Evolutionary conservation across 1,140 invertebrate species (phyloP).

Genomic region (Lordiphosa stackelbergi): DNA sequence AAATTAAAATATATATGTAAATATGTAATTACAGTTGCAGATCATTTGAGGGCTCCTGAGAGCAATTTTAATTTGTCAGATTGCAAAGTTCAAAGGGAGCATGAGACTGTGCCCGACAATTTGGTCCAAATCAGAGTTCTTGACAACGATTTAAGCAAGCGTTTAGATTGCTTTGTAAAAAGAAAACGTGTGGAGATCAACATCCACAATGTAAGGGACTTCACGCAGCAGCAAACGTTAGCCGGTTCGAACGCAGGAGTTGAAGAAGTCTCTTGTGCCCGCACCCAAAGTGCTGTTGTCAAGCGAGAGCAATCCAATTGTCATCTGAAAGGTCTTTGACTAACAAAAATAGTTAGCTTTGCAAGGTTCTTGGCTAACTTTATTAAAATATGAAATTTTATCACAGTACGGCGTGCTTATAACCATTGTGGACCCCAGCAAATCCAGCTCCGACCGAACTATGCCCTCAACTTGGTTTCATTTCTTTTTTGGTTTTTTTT

Average conservation of each 20-base stretch:
- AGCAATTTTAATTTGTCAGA: slow-evolving; percentile 49
- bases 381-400: too few relatives aligned
- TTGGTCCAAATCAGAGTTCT: slow-evolving; percentile 81
- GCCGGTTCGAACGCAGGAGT: slow-evolving; percentile 12
- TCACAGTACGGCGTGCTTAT: slow-evolving; percentile 79
- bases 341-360: too few relatives aligned
- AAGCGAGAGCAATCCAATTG: slow-evolving; percentile 83
- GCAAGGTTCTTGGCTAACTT: background rate
- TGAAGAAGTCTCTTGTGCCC: slow-evolving; percentile 79
- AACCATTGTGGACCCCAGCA: slow-evolving; percentile 80
- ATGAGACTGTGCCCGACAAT: slow-evolving; percentile 75
- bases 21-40: slow-evolving; percentile 1
- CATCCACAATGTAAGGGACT: slow-evolving; percentile 82
- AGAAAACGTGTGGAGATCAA: slow-evolving; percentile 83
- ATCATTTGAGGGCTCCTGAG: slow-evolving; percentile 12
- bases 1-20: slow-evolving; percentile 24
- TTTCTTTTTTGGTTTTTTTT: too few relatives aligned
- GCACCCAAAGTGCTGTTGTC: slow-evolving; percentile 82
- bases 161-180: slow-evolving; percentile 81
- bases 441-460: slow-evolving; percentile 65
- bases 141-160: slow-evolving; percentile 78
- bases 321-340: slow-evolving; percentile 82
- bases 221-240: slow-evolving; percentile 76
- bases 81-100: slow-evolving; percentile 61
- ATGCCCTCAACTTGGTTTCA: too few relatives aligned